These are phyloP conservation scores for Pycnomerus fuliginosus DNA, from an alignment of 2,888 invertebrate genomes.

Conservation along the genomic window DNA sequence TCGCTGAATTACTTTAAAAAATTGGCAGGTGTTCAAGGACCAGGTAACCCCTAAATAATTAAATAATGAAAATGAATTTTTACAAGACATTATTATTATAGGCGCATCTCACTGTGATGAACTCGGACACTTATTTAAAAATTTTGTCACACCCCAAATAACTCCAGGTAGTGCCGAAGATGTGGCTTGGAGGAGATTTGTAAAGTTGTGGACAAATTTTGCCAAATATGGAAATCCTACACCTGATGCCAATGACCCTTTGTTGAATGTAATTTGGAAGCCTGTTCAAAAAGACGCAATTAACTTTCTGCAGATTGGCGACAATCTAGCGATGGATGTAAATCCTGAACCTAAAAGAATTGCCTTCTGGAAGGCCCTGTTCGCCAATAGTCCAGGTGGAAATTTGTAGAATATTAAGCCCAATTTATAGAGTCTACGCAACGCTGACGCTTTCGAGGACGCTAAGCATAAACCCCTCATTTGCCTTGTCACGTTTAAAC, in stretches of 20 bases:
- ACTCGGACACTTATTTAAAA: conserved; percentile 2
- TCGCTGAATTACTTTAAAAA: conserved; percentile 30
- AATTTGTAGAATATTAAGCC: too few relatives aligned
- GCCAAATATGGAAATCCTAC: conserved; percentile 6
- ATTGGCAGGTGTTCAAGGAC: conserved; percentile 1
- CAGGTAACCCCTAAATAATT: conserved; percentile 4
- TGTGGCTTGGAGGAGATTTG: neutral
- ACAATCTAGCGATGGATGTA: neutral
- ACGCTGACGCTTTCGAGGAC: too few relatives aligned
- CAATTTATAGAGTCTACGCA: too few relatives aligned
- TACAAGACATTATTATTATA: neutral
- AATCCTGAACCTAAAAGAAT: neutral
- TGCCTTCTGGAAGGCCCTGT: conserved; percentile 1
- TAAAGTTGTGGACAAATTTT: conserved; percentile 2
- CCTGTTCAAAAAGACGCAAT: neutral
- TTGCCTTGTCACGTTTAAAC: too few relatives aligned
- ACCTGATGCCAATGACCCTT: neutral
- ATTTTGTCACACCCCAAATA: conserved; percentile 1
- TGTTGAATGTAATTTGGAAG: conserved; percentile 6
- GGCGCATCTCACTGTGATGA: conserved; percentile 4
- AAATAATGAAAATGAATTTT: neutral
- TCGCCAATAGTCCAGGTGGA: conserved; percentile 5
- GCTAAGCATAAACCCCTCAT: too few relatives aligned
- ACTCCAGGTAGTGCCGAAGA: neutral
- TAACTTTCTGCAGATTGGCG: conserved; percentile 1